Evolutionary conservation across 2,113 vertebrate species (phyloP).

Genomic region (Hiodon alosoides): DNA sequence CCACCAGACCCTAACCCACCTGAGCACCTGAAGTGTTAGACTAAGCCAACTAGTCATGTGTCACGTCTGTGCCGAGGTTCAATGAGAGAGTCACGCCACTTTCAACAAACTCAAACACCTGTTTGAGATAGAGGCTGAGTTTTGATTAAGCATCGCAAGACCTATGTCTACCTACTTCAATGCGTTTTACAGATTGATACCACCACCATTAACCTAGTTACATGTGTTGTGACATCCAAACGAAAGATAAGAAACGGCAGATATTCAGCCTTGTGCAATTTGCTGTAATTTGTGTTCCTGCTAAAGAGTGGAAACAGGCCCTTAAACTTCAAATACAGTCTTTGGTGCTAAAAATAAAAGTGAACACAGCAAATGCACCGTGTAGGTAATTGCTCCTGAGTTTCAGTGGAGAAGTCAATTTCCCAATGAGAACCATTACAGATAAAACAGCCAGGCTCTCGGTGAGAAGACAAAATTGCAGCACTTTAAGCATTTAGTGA

Average conservation of each 20-base stretch:
- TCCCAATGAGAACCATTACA: neutral
- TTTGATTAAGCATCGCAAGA: too few species aligned
- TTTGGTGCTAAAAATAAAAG: neutral
- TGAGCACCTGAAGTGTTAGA: too few species aligned
- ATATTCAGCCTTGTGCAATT: neutral
- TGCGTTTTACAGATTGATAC: conserved; percentile 1
- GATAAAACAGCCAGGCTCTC: neutral
- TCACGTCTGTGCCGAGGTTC: too few species aligned
- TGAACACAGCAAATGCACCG: neutral
- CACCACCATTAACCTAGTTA: neutral
- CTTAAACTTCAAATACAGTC: neutral
- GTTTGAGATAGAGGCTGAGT: too few species aligned
- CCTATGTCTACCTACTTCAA: too few species aligned
- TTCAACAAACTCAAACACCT: too few species aligned
- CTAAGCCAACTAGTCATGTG: too few species aligned
- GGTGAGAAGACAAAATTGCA: neutral
- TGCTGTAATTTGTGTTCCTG: conserved; percentile 8
- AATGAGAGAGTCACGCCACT: too few species aligned
- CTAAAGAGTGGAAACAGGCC: neutral
- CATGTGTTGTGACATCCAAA: neutral
- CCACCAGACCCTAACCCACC: too few species aligned
- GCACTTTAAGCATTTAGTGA: too few species aligned
- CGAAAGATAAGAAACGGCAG: neutral
- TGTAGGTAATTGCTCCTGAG: neutral
- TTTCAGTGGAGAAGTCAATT: neutral